Evolutionary conservation across 2,888 invertebrate genomes (phyloP).

Genomic region (Melieria crassipennis): DNA sequence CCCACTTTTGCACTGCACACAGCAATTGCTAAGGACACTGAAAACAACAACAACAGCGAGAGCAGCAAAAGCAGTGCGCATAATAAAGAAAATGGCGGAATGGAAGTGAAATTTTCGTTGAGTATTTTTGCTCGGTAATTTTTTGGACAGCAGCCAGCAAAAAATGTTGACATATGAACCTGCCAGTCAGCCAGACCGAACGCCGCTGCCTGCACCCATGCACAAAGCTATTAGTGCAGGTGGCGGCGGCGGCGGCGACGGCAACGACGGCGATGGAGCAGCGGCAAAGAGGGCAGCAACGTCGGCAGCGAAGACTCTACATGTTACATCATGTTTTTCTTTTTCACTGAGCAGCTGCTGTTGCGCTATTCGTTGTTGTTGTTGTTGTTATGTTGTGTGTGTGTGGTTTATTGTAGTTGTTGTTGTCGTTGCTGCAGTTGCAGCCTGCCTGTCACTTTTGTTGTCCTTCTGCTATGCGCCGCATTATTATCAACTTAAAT

Average conservation of each 20-base stretch:
- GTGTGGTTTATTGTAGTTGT: slow-evolving; percentile 1
- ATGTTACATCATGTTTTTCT: slow-evolving; percentile 23
- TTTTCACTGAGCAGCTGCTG: slow-evolving; percentile 8
- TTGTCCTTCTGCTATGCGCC: not conserved
- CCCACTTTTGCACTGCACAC: too few species aligned
- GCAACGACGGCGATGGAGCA: too few species aligned
- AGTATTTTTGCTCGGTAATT: slow-evolving; percentile 6
- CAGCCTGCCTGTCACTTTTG: slow-evolving; percentile 3
- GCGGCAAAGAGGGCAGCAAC: too few species aligned
- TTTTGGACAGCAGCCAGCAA: slow-evolving; percentile 23
- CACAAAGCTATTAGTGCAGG: too few species aligned
- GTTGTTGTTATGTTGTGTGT: slow-evolving; percentile 14
- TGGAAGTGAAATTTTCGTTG: too few species aligned
- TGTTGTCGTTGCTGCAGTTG: slow-evolving; percentile 8
- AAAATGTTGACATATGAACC: slow-evolving; percentile 24
- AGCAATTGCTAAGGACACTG: too few species aligned
- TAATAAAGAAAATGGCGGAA: too few species aligned
- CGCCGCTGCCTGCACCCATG: too few species aligned
- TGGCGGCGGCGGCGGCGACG: too few species aligned
- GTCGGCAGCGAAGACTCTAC: not conserved
- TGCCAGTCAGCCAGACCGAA: slow-evolving; percentile 7
- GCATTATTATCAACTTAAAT: slow-evolving; percentile 28
- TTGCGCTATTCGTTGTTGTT: slow-evolving; percentile 17
- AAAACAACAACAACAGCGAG: too few species aligned
- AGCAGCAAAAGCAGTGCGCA: too few species aligned